These are phyloP conservation scores for Crotalus horridus DNA, from an alignment of 2,113 vertebrate species.

Conservation along the genomic window DNA sequence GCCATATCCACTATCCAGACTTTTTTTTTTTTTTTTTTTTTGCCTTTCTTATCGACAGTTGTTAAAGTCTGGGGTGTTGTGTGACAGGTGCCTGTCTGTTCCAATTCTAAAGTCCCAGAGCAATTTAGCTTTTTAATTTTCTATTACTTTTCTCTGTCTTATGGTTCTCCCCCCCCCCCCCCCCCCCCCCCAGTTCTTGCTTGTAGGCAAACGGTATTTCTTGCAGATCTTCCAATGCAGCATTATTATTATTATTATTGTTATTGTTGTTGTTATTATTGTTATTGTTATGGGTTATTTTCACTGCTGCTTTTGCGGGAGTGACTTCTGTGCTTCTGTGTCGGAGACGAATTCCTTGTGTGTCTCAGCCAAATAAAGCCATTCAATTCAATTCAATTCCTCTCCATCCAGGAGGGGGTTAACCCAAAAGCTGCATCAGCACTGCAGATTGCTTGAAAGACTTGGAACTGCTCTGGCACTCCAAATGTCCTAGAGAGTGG, in stretches of 20 bases:
- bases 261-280: no score
- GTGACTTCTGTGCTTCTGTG: not conserved
- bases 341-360: not conserved
- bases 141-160: not conserved
- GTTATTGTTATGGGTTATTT: no score
- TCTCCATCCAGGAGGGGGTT: constrained; percentile 31
- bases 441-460: constrained; percentile 77
- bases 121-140: not conserved
- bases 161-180: no score
- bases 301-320: not conserved
- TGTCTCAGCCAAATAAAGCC: not conserved
- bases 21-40: not conserved
- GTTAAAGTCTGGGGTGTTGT: not conserved
- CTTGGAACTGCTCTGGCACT: constrained; percentile 76
- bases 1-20: not conserved
- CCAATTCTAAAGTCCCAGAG: not conserved
- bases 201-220: not conserved
- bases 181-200: not conserved
- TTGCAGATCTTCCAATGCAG: not conserved
- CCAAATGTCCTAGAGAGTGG: constrained; percentile 67
- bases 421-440: constrained; percentile 58
- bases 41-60: not conserved
- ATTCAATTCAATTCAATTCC: not conserved
- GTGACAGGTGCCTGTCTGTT: not conserved
- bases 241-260: no score